Evolutionary conservation across 1,140 invertebrate species (phyloP), one percentile per base, ranked within the genome.

Genomic region (Pentalonia nigronervosa): DNA sequence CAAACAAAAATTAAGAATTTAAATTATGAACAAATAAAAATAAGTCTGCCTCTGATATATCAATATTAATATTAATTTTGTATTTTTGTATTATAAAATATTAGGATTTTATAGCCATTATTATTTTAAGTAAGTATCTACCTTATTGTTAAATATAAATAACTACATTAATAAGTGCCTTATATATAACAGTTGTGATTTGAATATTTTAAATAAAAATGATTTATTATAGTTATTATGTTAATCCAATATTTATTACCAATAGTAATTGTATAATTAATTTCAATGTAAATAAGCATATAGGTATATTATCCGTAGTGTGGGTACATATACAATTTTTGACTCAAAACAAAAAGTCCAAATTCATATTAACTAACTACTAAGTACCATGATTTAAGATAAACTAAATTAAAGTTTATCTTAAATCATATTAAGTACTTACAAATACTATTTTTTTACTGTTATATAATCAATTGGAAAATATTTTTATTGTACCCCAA

Each of bases 11-110:
- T 91, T n/a, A 91, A 76, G 30, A 91, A 47, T n/a, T 76, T 91
- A 81, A 41, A 76, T 50, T 23, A 83, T 36, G 48, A 84, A 86
- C 34, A 86, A 93, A 84, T 90, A 45, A 45, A 90, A n/a, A n/a
- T 45, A 92, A 84, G 76, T 86, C 90, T 83, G 60, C 67, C 90
- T 92, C 67, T 23, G 25, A 86, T 84, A 25, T 93, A 93, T 53
- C 30, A 93, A 93, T 30, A 92, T 48, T 93, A 84, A 23, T 93
- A 84, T 56, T 83, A 45, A 56, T 93, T 93, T 86, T 93, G 21
- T 93, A 93, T 86, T 93, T 93, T 93, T 93, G 91, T 93, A 93
- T 93, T 50, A 92, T 92, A 81, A 30, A 47, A 81, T 76, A 92
- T 92, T 92, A 92, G 47, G 47, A 50, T 92, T 84, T 41, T 60